Evolutionary conservation across 2,888 invertebrate species (phyloP).

Genomic region (Sinodicranocentrus sp.): DNA sequence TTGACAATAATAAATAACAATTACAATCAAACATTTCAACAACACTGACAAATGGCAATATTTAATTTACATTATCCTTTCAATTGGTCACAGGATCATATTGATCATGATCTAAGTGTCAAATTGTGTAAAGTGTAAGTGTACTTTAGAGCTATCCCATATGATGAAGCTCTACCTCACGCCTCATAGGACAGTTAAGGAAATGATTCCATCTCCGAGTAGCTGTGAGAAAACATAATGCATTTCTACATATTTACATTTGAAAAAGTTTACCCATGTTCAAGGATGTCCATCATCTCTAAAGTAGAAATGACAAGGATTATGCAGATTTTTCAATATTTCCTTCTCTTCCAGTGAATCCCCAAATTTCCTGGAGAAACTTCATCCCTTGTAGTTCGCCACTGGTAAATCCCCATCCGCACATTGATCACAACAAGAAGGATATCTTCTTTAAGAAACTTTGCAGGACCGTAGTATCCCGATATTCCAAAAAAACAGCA

Average conservation of each 20-base stretch:
- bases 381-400: conserved; percentile 38
- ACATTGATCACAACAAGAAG: conserved; percentile 39
- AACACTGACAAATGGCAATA: conserved; percentile 2
- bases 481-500: conserved; percentile 29
- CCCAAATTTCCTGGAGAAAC: conserved; percentile 41
- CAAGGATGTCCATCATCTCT: too few relatives aligned
- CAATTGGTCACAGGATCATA: too few relatives aligned
- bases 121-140: too few relatives aligned
- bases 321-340: too few relatives aligned
- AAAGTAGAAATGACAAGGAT: too few relatives aligned
- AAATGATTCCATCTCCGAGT: conserved; percentile 12
- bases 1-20: too few relatives aligned
- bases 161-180: conserved; percentile 29
- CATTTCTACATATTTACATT: too few relatives aligned
- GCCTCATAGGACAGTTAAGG: conserved; percentile 43
- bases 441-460: conserved; percentile 37
- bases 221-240: conserved; percentile 22
- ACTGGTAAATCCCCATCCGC: conserved; percentile 33
- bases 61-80: too few relatives aligned
- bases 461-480: conserved; percentile 20
- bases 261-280: too few relatives aligned
- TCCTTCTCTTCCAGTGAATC: too few relatives aligned
- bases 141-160: conserved; percentile 44
- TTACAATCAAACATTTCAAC: too few relatives aligned
- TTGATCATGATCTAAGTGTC: too few relatives aligned